A percentile compares a stretch with the other conserved stretches of the same genome.
These are phyloP conservation scores for Hydractinia symbiolongicarpus DNA, from an alignment of 30 jellyfish, hydroid and myxozoan genomes.

Conservation along the genomic window DNA sequence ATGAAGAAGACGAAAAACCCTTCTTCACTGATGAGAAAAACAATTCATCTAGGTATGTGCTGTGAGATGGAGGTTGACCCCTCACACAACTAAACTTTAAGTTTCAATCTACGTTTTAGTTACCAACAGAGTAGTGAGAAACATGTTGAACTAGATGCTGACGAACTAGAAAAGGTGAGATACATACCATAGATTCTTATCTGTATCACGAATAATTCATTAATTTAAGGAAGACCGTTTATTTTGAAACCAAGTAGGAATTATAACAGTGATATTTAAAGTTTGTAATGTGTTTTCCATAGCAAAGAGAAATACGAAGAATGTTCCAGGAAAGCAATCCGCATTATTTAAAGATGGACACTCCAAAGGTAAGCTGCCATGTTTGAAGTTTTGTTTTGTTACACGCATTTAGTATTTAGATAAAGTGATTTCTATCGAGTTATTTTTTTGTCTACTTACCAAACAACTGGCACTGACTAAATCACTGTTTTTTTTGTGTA, in stretches of 20 bases:
- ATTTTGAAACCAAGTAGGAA: too few relatives aligned
- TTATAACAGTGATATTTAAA: too few relatives aligned
- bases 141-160: constrained; percentile 45
- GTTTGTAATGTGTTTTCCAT: not conserved
- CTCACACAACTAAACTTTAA: not conserved
- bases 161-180: constrained; percentile 66
- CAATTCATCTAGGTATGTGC: constrained; percentile 19
- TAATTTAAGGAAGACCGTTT: too few relatives aligned
- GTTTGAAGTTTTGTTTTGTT: too few relatives aligned
- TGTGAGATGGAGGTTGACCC: not conserved
- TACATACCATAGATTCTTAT: too few relatives aligned
- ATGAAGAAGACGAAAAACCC: constrained; percentile 56
- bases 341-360: constrained; percentile 66
- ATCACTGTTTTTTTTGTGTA: constrained; percentile 1
- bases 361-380: constrained; percentile 58
- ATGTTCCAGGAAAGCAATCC: constrained; percentile 95
- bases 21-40: constrained; percentile 53
- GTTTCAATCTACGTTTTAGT: not conserved
- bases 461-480: not conserved
- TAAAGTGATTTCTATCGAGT: too few relatives aligned
- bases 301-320: constrained; percentile 68
- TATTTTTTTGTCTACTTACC: too few relatives aligned
- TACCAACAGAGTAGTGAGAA: constrained; percentile 25
- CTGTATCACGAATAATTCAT: too few relatives aligned
- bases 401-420: too few relatives aligned